A percentile compares a stretch with the other conserved stretches of the same genome.
phyloP scores from a whole-genome alignment of 2,888 invertebrate genomes.

The Plagodis pulveraria region DNA sequence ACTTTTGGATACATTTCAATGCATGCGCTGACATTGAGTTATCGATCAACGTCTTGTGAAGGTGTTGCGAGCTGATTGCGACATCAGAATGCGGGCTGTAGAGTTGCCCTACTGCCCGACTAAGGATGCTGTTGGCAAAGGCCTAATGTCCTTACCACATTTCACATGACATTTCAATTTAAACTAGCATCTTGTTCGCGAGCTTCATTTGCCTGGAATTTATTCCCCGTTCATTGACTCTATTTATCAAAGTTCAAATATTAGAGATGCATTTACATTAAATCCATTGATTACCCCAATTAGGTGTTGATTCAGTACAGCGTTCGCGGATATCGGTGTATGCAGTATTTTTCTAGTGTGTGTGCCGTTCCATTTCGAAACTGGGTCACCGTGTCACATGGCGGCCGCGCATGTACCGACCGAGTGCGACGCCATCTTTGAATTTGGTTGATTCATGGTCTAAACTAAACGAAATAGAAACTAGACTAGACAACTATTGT shows the following conservation, averaged over 20 bases:
- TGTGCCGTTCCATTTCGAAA: conserved; percentile 82
- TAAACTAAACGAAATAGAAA: conserved; percentile 48
- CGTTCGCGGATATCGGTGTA: conserved; percentile 59
- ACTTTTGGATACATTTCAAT: conserved; percentile 19
- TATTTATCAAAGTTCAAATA: conserved; percentile 19
- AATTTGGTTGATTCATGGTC: conserved; percentile 72
- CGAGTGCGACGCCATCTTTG: conserved; percentile 78
- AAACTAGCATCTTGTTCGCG: conserved; percentile 3
- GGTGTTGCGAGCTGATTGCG: conserved; percentile 46
- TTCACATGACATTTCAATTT: conserved; percentile 10
- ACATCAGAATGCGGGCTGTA: conserved; percentile 64
- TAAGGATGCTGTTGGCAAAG: conserved; percentile 47
- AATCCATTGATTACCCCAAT: conserved; percentile 53
- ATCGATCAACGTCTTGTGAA: conserved; percentile 30
- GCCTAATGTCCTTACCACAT: conserved; percentile 24
- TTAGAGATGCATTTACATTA: conserved; percentile 34
- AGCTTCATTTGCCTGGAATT: conserved; percentile 10
- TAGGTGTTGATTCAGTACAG: conserved; percentile 54
- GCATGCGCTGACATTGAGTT: conserved; percentile 25
- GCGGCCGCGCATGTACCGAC: conserved; percentile 74
- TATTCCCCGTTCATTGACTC: conserved; percentile 17
- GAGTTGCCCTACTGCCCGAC: conserved; percentile 57
- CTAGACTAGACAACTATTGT: conserved; percentile 20
- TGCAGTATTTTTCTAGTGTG: conserved; percentile 71
- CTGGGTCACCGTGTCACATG: conserved; percentile 81